A percentile compares a stretch with the other conserved stretches of the same genome.
Conservation (phyloP, 2,113 vertebrate genomes). For the Myrmecobius fasciatus region DNA sequence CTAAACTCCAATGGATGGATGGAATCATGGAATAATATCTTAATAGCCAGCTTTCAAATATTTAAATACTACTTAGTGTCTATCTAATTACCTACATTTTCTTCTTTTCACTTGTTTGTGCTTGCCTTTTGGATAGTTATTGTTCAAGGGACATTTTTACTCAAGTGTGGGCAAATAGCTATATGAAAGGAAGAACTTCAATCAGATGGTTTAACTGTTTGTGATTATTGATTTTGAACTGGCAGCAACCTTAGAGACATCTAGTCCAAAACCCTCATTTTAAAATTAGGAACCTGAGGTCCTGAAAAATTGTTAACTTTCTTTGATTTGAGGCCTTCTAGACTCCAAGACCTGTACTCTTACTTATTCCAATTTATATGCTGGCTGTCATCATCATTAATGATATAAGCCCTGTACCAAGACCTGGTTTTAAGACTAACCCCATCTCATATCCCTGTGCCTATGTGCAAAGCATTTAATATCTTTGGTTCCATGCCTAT, state of each 20-base stretch:
- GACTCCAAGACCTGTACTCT: background rate
- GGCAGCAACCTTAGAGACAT: background rate
- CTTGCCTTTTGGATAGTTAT: no score
- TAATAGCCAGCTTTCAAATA: no score
- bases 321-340: background rate
- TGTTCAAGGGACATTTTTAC: no score
- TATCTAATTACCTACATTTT: no score
- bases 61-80: no score
- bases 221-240: background rate
- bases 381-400: background rate
- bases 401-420: background rate
- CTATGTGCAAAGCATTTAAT: background rate
- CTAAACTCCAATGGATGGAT: background rate
- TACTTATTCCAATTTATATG: background rate
- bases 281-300: background rate
- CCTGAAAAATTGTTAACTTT: background rate
- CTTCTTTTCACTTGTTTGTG: no score
- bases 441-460: background rate
- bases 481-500: background rate
- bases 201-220: background rate
- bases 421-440: background rate
- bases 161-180: no score
- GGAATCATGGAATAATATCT: background rate
- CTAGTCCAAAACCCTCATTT: background rate
- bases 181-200: background rate